A percentile compares a stretch with the other conserved stretches of the same genome.
These are phyloP conservation scores for Cariama cristata DNA, from an alignment of 2,113 vertebrate genomes.

Conservation along the genomic window DNA sequence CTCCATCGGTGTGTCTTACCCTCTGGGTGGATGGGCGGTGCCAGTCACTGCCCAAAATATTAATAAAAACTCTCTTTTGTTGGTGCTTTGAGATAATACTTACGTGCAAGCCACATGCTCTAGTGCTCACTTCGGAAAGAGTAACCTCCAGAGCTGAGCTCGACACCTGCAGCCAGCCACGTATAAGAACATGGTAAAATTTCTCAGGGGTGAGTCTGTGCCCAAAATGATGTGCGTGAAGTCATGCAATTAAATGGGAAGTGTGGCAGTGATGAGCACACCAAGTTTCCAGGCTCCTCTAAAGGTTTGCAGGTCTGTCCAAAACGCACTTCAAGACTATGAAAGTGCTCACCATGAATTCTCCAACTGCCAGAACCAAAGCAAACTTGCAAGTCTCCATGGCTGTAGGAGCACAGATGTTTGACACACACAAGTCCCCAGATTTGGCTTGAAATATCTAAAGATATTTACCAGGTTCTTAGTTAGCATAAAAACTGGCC, in stretches of 20 bases:
- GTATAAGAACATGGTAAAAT: accelerated
- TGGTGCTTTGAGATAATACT: not conserved
- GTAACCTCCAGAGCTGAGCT: not conserved
- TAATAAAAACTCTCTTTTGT: not conserved
- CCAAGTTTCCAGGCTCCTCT: not conserved
- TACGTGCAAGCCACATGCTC: not conserved
- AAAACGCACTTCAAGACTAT: not conserved
- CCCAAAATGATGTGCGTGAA: not conserved
- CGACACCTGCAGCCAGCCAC: not conserved
- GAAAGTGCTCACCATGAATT: not conserved
- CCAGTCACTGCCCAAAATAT: not conserved
- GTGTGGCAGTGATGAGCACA: not conserved
- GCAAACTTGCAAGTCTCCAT: not conserved
- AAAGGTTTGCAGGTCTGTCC: not conserved
- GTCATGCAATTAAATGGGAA: not conserved
- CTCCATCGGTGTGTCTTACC: not conserved
- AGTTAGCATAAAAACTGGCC: not conserved
- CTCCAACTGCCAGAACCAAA: not conserved
- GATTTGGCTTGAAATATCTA: not conserved
- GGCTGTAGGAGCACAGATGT: not conserved
- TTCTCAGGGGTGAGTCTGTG: not conserved
- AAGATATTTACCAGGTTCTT: not conserved
- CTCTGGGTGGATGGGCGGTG: not conserved
- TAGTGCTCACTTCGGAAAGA: not conserved
- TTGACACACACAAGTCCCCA: not conserved